Base-by-base conservation (phyloP, 2,888 invertebrate genomes). In the Mechanitis messenoides region DNA sequence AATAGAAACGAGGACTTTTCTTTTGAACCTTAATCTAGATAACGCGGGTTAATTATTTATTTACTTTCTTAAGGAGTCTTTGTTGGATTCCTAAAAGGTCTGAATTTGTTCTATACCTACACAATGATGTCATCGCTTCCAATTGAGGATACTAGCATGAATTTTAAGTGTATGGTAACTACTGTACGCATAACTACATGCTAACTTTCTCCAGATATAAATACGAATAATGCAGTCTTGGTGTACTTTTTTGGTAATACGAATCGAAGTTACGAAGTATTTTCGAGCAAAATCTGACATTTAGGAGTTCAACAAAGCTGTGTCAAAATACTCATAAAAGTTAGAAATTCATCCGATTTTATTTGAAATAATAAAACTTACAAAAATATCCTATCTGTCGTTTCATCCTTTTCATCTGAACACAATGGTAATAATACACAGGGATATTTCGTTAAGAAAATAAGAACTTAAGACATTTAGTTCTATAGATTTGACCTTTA, bases 401-500 rank as follows among this genome's bases (percentile, higher is more conserved):
- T 57, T 62, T 68, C 62, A 65, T 67, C 58, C 63, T 63, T 50
- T 50, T 31, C 63, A 68, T 54, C 65, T 60, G 61, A 68, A 69
- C 72, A 68, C 66, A 63, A 67, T 70, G 69, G 61, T 72, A 79
- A 80, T 74, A 75, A 80, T 76, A 78, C 74, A 75, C 72, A 72
- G 71, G 74, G 72, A 76, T 74, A 77, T 77, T 81, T 73, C 71
- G 68, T 77, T 66, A 74, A 75, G 76, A 80, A 83, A 80, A 79
- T 79, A 82, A 75, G 83, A 82, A 82, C 84, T 83, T 76, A 61
- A 64, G 68, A 70, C 72, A 72, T 69, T 74, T 60, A 75, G 76
- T 74, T 76, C 71, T 76, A 68, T 59, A 71, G 81, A 78, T 73
- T 74, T 84, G 85, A 87, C 87, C 87, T 90, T 84, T 83, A 71